Base-by-base conservation (phyloP, 2,888 invertebrate genomes). In the Dolichopus griseipennis region DNA sequence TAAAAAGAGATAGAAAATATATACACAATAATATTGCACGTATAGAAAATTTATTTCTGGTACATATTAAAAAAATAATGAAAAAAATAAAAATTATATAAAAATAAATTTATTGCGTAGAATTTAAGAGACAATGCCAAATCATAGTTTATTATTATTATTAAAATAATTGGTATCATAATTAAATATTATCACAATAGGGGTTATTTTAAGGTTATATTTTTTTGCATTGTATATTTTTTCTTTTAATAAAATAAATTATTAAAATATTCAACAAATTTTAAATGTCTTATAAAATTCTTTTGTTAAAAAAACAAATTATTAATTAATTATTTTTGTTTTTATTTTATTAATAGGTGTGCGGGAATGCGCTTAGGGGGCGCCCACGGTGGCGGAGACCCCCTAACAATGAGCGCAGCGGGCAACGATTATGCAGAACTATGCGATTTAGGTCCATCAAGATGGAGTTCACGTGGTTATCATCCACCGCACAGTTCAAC, bases 361-460 rank as follows among this genome's bases (percentile, higher is more conserved):
- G 67, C 70, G 72, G 73, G 68, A 70, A 74, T 74, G 75, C 75
- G 74, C 73, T 73, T 74, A 72, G 75, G 74, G 74, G 74, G 74
- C 72, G 73, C 73, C 72, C 70, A 70, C 66, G 71, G 74, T 72
- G 73, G 72, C 72, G 74, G 72, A 73, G 73, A 74, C 73, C 80
- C 81, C 80, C 80, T 78, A 78, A 79, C 79, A 77, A 81, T 81
- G 80, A 81, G 80, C 79, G 80, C 81, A 76, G 78, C 80, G 76
- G 81, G 81, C 76, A 82, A 82, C 75, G 82, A 82, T 74, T 82
- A 82, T 79, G 82, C 82, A 74, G 82, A 82, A 80, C 76, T 82
- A 77, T 82, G 82, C 77, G 82, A 82, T 76, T 77, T 82, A 77
- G 82, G 82, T 74, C 81, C 81, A 75, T 78, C 81, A 72, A 79